Evolutionary conservation across 2,797 vertebrate genomes (phyloP).

Genomic region (Crenuchus spilurus): DNA sequence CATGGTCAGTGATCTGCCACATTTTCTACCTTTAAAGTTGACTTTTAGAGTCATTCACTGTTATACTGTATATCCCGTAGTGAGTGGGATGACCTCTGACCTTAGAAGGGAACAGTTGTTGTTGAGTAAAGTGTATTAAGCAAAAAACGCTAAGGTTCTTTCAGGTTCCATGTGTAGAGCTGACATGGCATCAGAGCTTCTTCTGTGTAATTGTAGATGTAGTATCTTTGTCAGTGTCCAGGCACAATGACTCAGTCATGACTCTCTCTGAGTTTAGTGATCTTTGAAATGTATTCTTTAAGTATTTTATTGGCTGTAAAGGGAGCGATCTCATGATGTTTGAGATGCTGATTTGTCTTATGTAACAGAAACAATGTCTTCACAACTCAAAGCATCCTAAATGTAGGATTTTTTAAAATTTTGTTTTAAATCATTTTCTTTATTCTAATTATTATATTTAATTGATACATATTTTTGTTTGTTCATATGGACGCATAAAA

Average conservation of each 20-base stretch:
- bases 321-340: too few relatives aligned
- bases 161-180: background rate
- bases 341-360: too few relatives aligned
- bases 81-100: conserved; percentile 16
- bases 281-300: too few relatives aligned
- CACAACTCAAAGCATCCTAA: too few relatives aligned
- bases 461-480: too few relatives aligned
- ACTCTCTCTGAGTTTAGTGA: too few relatives aligned
- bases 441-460: too few relatives aligned
- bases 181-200: background rate
- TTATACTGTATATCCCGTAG: conserved; percentile 4
- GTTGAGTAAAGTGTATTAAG: background rate
- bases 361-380: too few relatives aligned
- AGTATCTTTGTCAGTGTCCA: background rate
- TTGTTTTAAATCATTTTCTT: too few relatives aligned
- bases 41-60: background rate
- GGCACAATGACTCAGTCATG: background rate
- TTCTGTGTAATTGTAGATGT: background rate
- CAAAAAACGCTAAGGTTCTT: background rate
- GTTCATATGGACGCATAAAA: too few relatives aligned
- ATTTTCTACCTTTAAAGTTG: conserved; percentile 39
- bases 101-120: background rate
- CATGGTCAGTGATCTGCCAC: conserved; percentile 83
- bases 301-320: too few relatives aligned
- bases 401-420: too few relatives aligned